Evolutionary conservation across 2,888 invertebrate genomes (phyloP).

Genomic region (Gymnosoma rotundatum): DNA sequence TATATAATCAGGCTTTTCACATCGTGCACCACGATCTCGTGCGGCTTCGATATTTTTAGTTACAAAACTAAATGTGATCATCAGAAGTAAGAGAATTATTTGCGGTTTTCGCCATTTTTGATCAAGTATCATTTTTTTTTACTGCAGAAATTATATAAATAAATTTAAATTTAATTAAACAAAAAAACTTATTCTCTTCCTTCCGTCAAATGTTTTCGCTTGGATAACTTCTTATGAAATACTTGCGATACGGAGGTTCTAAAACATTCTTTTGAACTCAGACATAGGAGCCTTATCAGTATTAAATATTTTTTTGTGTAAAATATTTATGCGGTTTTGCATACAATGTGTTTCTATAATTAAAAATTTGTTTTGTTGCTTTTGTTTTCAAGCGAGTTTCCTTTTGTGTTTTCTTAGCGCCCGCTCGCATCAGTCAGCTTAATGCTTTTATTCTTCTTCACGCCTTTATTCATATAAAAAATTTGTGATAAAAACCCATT

Average conservation of each 20-base stretch:
- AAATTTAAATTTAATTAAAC: not conserved
- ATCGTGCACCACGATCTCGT: conserved; percentile 60
- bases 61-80: conserved; percentile 4
- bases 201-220: conserved; percentile 50
- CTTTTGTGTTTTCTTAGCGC: conserved; percentile 50
- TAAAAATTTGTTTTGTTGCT: not conserved
- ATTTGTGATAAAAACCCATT: conserved; percentile 41
- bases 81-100: conserved; percentile 3
- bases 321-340: conserved; percentile 30
- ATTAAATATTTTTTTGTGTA: conserved; percentile 5
- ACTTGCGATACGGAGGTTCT: conserved; percentile 45
- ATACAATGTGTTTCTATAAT: not conserved
- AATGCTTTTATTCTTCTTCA: not conserved
- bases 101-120: conserved; percentile 8
- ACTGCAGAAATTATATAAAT: not conserved
- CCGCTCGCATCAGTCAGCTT: conserved; percentile 29
- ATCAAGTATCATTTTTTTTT: conserved; percentile 20
- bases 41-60: conserved; percentile 12
- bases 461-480: conserved; percentile 1
- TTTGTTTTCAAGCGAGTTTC: conserved; percentile 36
- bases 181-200: not conserved
- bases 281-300: conserved; percentile 53
- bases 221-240: conserved; percentile 47
- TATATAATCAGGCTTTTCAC: conserved; percentile 65
- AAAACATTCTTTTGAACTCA: conserved; percentile 58